Evolutionary conservation across 2,888 invertebrate species (phyloP).

Genomic region (Megastigmus dorsalis): DNA sequence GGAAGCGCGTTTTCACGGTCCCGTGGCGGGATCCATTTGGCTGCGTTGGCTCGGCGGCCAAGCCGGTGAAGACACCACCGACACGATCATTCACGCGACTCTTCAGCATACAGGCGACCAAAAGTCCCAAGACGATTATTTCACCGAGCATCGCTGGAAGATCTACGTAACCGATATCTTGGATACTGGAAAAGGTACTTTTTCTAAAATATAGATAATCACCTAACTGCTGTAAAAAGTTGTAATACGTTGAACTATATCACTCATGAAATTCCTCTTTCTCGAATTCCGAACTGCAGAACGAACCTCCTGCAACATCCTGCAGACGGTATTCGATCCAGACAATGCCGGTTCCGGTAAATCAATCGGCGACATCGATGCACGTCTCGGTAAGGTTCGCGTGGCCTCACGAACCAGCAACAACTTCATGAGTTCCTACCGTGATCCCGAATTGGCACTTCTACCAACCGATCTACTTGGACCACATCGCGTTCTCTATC

Average conservation of each 20-base stretch:
- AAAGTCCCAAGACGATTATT: slow-evolving; percentile 71
- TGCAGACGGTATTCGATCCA: slow-evolving; percentile 91
- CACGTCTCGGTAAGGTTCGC: slow-evolving; percentile 84
- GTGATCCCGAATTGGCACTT: slow-evolving; percentile 83
- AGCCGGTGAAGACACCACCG: slow-evolving; percentile 78
- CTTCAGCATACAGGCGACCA: slow-evolving; percentile 82
- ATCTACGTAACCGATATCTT: slow-evolving; percentile 92
- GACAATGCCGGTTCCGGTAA: slow-evolving; percentile 81
- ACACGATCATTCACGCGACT: slow-evolving; percentile 87
- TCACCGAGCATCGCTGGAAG: slow-evolving; percentile 90
- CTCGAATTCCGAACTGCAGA: too few species aligned
- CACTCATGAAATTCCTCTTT: too few species aligned
- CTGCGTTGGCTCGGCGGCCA: slow-evolving; percentile 80
- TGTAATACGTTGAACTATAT: too few species aligned
- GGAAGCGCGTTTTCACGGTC: slow-evolving; percentile 84
- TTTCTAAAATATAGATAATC: too few species aligned
- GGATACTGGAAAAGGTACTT: slow-evolving; percentile 79
- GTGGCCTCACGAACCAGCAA: slow-evolving; percentile 79
- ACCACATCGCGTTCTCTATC: slow-evolving; percentile 85
- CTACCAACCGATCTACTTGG: slow-evolving; percentile 85
- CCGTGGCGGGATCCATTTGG: slow-evolving; percentile 85
- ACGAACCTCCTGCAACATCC: slow-evolving; percentile 80
- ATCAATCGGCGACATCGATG: slow-evolving; percentile 87
- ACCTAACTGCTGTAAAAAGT: too few species aligned
- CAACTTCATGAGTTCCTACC: slow-evolving; percentile 79